Percentiles rank a stretch among this genome's conserved stretches.
Evolutionary conservation across 2,113 vertebrate genomes (phyloP).

Genomic region (Rattus rattus): DNA sequence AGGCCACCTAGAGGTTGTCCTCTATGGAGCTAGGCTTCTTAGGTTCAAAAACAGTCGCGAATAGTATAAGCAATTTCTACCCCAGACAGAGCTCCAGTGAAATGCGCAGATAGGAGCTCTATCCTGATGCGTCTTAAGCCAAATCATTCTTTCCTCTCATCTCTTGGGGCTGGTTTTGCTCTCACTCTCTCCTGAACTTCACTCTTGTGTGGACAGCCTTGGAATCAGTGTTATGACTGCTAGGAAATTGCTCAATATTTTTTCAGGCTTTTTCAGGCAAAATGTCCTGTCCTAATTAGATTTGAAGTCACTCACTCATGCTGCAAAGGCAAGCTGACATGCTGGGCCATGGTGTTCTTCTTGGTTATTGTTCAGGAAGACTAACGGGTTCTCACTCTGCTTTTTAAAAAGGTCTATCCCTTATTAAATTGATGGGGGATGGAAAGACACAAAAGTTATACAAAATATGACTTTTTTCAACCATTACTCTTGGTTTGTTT

Average conservation of each 20-base stretch:
- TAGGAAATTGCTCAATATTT: slow-evolving; percentile 63
- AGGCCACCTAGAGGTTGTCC: neutral
- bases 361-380: slow-evolving; percentile 64
- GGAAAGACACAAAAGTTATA: neutral
- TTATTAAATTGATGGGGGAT: slow-evolving; percentile 23
- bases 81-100: neutral
- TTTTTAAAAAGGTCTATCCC: neutral
- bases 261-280: slow-evolving; percentile 70
- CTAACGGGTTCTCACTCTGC: neutral
- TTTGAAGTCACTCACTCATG: slow-evolving; percentile 68
- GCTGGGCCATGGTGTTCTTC: slow-evolving; percentile 25
- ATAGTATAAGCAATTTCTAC: neutral
- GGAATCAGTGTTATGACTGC: slow-evolving; percentile 48
- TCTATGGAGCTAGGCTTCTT: neutral
- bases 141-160: neutral
- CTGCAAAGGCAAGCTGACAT: slow-evolving; percentile 54
- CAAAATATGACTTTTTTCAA: slow-evolving; percentile 14
- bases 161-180: neutral
- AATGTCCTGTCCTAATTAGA: slow-evolving; percentile 76
- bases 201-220: neutral
- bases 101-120: neutral
- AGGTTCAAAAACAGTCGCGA: neutral
- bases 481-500: neutral
- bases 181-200: slow-evolving; percentile 1
- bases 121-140: neutral